These are phyloP conservation scores for Phlogophora meticulosa DNA, from an alignment of 2,888 invertebrate species.

Conservation along the genomic window DNA sequence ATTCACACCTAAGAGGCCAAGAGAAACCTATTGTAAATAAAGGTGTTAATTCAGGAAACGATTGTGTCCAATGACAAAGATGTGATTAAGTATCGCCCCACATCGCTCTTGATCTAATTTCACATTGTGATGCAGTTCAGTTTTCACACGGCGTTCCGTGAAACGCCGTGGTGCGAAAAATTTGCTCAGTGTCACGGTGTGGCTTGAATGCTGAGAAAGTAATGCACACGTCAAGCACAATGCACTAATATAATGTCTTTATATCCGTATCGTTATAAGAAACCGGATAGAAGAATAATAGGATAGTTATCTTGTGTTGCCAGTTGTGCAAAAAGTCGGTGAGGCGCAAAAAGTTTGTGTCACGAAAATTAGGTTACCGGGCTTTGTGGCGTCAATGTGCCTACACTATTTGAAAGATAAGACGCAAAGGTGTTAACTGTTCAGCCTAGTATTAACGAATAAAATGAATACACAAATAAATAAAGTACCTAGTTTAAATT, in stretches of 20 bases:
- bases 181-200: conserved; percentile 63
- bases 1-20: conserved; percentile 56
- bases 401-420: conserved; percentile 22
- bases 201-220: conserved; percentile 61
- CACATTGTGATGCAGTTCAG: conserved; percentile 68
- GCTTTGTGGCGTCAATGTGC: conserved; percentile 9
- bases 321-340: conserved; percentile 36
- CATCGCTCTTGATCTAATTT: conserved; percentile 74
- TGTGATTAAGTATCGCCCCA: conserved; percentile 59
- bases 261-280: conserved; percentile 45
- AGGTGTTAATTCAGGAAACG: conserved; percentile 67
- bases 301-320: conserved; percentile 22
- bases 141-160: conserved; percentile 69
- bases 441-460: not conserved
- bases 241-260: conserved; percentile 46
- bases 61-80: conserved; percentile 66
- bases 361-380: conserved; percentile 48
- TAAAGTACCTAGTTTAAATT: not conserved
- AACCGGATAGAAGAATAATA: conserved; percentile 33
- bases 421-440: conserved; percentile 7
- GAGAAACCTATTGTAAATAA: conserved; percentile 54
- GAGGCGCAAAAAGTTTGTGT: conserved; percentile 45
- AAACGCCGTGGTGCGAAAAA: conserved; percentile 66
- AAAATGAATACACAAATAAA: too few relatives aligned
- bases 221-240: conserved; percentile 55